Base-by-base conservation (phyloP, 1,140 invertebrate genomes). In the Caerostris darwini region DNA sequence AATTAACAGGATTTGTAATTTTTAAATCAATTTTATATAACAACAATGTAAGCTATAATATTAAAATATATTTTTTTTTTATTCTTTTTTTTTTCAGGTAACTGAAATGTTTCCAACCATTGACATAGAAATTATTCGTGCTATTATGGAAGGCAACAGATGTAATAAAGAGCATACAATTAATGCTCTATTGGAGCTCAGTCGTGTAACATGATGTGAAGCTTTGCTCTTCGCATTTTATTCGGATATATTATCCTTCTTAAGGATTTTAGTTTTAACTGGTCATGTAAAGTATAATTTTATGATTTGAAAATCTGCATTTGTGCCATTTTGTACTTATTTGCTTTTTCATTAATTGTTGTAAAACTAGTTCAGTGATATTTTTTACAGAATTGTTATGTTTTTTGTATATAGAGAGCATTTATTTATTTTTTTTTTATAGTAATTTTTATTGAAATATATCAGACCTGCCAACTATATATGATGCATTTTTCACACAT, bases 91-190 rank as follows among this genome's bases (percentile, higher is more conserved):
- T 61, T 67, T 86, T 17, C 19, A 98, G 97, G 97, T 99, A 93
- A 97, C 98, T 95, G 98, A 99, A 96, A 99, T 99, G 99, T 99
- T 99, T 96, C 99, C 99, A 34, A 98, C 98, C 95, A 97, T 99
- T 95, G 99, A 99, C 95, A 97, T 97, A 95, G 98, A 99, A 95
- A 98, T 99, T 3, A 97, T 99, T 61, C 98, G 98, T 96, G 98
- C 98, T 2, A 98, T 99, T 34, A 97, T 98, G 95, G 98, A 99
- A 96, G 98, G 97, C 8, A 99, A 99, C 96, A 96, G 97, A 83
- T 98, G 98, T 5, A 98, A 99, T 96, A 99, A 99, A 96, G 98
- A 99, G 95, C 96, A 97, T 17, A 98, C 98, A 12, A 98, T 99
- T 93, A 99, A 99, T 96, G 98, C 98, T 7, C 96, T 99, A 71